Conservation (phyloP, 2,113 vertebrate species). For the Rhea americana region DNA sequence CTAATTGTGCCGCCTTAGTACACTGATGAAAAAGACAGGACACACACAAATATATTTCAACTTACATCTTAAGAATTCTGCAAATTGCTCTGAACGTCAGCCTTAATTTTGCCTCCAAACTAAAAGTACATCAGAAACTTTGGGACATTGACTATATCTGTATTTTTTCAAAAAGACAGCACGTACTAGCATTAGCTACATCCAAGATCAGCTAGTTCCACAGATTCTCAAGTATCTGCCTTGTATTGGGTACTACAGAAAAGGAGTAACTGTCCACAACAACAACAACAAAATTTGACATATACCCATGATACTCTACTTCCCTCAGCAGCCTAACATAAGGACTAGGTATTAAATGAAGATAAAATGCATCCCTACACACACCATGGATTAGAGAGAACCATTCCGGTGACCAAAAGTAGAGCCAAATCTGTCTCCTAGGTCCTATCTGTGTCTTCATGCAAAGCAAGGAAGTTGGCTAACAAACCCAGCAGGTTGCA, state of each 20-base stretch:
- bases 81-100: not conserved
- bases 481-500: not conserved
- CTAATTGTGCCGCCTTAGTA: not conserved
- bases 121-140: not conserved
- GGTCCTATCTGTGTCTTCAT: not conserved
- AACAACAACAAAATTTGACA: not conserved
- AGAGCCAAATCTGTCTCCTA: not conserved
- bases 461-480: not conserved
- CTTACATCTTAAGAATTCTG: not conserved
- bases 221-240: not conserved
- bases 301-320: not conserved
- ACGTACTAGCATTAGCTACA: not conserved
- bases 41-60: not conserved
- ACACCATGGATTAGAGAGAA: not conserved
- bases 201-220: not conserved
- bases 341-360: not conserved
- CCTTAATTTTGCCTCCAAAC: not conserved
- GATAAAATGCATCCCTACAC: not conserved
- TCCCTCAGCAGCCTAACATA: not conserved
- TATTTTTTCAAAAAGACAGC: not conserved
- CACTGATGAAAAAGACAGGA: not conserved
- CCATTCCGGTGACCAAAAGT: not conserved
- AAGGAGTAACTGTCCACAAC: not conserved
- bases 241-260: not conserved
- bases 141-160: not conserved